These are phyloP conservation scores for Anableps anableps DNA, from an alignment of 2,797 vertebrate species.

Conservation along the genomic window DNA sequence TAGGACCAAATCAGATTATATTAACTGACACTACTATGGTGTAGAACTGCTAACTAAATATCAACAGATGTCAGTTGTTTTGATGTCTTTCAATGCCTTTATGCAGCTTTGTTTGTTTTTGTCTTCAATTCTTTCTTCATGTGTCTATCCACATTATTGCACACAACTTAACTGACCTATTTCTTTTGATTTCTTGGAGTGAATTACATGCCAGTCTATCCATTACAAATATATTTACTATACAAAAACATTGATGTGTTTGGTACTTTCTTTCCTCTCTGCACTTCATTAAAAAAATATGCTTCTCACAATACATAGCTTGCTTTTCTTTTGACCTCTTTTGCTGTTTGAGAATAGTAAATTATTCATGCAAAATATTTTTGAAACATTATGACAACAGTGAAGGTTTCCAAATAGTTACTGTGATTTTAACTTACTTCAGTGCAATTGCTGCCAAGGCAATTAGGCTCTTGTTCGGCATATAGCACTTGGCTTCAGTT, in stretches of 20 bases:
- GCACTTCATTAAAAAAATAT: constrained; percentile 3
- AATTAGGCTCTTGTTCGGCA: constrained; percentile 46
- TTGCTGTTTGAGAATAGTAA: background rate
- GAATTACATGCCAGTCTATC: background rate
- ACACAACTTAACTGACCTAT: background rate
- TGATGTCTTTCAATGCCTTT: background rate
- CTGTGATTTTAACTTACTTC: constrained; percentile 40
- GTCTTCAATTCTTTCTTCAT: background rate
- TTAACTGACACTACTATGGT: background rate
- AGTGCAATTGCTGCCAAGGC: constrained; percentile 28
- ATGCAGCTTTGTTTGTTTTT: background rate
- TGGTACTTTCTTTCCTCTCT: background rate
- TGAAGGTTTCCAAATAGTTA: constrained; percentile 11
- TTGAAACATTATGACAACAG: background rate
- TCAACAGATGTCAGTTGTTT: background rate
- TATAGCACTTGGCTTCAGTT: constrained; percentile 60
- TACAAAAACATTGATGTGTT: too few relatives aligned
- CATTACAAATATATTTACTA: background rate
- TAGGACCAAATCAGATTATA: background rate
- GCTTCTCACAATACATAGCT: background rate
- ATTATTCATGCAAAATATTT: constrained; percentile 4
- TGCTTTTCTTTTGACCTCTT: background rate
- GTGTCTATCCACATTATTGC: background rate
- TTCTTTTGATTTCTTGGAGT: background rate
- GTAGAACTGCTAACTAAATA: background rate